These are phyloP conservation scores for Lethrus apterus DNA, from an alignment of 1,140 invertebrate species.

Conservation along the genomic window DNA sequence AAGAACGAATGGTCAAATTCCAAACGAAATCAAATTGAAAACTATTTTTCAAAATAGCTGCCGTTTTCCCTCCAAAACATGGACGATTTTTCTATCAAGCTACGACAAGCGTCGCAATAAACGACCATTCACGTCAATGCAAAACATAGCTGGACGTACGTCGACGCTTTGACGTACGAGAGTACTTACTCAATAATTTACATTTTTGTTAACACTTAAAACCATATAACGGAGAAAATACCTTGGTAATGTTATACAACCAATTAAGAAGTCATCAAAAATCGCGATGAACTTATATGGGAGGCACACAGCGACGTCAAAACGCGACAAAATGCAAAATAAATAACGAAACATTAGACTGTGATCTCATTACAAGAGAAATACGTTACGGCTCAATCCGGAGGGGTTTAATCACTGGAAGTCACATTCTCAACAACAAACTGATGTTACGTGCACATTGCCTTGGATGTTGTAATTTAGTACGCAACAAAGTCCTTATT, in stretches of 20 bases:
- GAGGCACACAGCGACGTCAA: too few relatives aligned
- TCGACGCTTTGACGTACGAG: conserved; percentile 13
- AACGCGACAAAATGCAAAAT: conserved; percentile 6
- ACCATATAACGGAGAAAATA: too few relatives aligned
- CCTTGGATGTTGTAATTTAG: conserved; percentile 23
- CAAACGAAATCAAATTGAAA: too few relatives aligned
- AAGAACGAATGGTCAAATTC: not conserved
- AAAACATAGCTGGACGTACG: conserved; percentile 33
- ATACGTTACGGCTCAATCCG: conserved; percentile 5
- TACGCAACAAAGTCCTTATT: conserved; percentile 20
- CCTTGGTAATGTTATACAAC: too few relatives aligned
- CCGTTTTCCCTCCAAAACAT: conserved; percentile 40
- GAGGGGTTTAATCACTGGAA: conserved; percentile 20
- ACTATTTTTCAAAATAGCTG: conserved; percentile 23
- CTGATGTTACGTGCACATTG: conserved; percentile 39
- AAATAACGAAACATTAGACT: conserved; percentile 3
- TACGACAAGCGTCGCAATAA: conserved; percentile 8
- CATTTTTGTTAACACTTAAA: too few relatives aligned
- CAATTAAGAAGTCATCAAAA: too few relatives aligned
- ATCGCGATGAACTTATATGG: too few relatives aligned
- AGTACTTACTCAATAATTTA: too few relatives aligned
- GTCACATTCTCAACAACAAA: conserved; percentile 34
- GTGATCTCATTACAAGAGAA: conserved; percentile 7
- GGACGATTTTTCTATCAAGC: conserved; percentile 17
- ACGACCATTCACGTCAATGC: conserved; percentile 14